Base-by-base conservation (phyloP, 2,113 vertebrate species). In the Labeo catla region DNA sequence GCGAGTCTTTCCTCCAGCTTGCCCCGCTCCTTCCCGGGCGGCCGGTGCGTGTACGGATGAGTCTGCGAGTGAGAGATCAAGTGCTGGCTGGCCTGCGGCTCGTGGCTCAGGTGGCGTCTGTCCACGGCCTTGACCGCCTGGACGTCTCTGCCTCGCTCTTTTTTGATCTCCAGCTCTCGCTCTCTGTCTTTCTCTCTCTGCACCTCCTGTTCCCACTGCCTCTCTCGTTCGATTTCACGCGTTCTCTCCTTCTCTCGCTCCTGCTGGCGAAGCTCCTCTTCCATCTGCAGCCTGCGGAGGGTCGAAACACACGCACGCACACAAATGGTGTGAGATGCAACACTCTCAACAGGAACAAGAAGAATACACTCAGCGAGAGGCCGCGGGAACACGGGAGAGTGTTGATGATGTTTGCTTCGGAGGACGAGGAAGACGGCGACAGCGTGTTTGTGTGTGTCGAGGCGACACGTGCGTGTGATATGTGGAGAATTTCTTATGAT, bases 41-140 rank as follows among this genome's bases (percentile, higher is more conserved):
- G 91, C 57, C 97, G 95, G 87, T 96, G 94, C 47, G 94, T 15
- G 47, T 21, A 81, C 4, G 19, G 34, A 72, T 77, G 73, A 81
- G 59, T 6, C 68, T 70, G 83, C 52, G 73, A 66, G 45, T 65
- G 80, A 49, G 79, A 81, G 79, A 81, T 81, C 13, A 23, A 81
- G 59, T 65, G 79, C 16, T 65, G 43, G 78, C 47, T 81, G 8
- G 59, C 94, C 0, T 96, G 97, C 65, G 97, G 93, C 89, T 99
- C 93, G 87, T 85, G 86, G 34, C 45, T 87, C 78, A 98, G 93
- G 92, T 97, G 97, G 74, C 96, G 94, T 13, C 94, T 97, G 89
- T 99, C 98, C 93, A 97, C 94, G 85, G 94, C 95, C 94, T 98
- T 98, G 89, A 97, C 94, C 0, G 95, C 95, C 93, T 95, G 97